A percentile compares a stretch with the other conserved stretches of the same genome.
phyloP scores from a whole-genome alignment of 1,140 invertebrate genomes.

The Steinernema feltiae region DNA sequence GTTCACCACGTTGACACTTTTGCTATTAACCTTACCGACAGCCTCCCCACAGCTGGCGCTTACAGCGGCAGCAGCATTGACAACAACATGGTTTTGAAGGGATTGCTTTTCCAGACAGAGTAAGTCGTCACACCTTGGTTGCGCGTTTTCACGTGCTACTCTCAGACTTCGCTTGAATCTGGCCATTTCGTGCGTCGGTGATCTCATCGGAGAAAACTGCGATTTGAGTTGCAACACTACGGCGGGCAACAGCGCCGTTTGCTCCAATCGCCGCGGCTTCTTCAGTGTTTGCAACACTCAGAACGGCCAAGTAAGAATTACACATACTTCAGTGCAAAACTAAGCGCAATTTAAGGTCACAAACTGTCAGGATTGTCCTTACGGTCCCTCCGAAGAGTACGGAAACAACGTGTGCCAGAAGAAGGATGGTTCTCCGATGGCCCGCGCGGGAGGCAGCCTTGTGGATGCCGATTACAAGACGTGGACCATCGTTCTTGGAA shows the following conservation, averaged over 20 bases:
- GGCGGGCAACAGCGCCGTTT: neutral
- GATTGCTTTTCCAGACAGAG: neutral
- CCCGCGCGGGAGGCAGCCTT: neutral
- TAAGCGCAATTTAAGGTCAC: neutral
- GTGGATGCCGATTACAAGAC: neutral
- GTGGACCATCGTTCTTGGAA: neutral
- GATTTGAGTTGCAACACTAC: neutral
- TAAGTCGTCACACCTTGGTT: neutral
- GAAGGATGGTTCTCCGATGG: neutral
- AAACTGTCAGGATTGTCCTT: neutral
- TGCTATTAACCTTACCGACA: neutral
- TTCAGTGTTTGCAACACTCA: neutral
- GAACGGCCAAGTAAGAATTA: neutral
- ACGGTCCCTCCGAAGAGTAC: neutral
- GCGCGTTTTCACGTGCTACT: neutral
- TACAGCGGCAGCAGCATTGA: neutral
- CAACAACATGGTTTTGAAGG: neutral
- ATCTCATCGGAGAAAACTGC: neutral
- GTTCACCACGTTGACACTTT: slow-evolving; percentile 2
- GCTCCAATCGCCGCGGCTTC: neutral
- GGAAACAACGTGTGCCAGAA: neutral
- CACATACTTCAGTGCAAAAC: too few relatives aligned
- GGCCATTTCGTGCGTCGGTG: neutral
- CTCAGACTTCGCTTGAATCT: neutral
- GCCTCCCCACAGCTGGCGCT: neutral